A percentile compares a stretch with the other conserved stretches of the same genome.
Conservation (phyloP, 2,888 invertebrate genomes). For the Idaea dimidiata region DNA sequence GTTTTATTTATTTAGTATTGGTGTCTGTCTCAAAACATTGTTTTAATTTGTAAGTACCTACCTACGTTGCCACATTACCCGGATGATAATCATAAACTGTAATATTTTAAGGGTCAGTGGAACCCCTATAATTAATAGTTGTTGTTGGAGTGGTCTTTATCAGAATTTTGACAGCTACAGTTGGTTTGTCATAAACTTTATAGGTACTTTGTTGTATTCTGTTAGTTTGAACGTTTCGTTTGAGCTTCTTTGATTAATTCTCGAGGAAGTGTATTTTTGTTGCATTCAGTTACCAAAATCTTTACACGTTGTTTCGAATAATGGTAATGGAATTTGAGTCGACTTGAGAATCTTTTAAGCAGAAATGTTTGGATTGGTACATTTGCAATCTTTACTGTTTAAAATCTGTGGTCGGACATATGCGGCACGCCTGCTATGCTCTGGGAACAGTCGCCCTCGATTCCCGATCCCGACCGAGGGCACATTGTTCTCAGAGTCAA, state of each 20-base stretch:
- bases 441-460: slow-evolving; percentile 34
- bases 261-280: background rate
- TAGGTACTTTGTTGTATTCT: slow-evolving; percentile 5
- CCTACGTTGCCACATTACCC: slow-evolving; percentile 28
- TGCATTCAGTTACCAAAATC: background rate
- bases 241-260: background rate
- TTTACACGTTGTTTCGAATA: slow-evolving; percentile 12
- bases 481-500: slow-evolving; percentile 75
- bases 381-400: slow-evolving; percentile 51
- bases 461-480: slow-evolving; percentile 48
- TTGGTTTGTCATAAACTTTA: slow-evolving; percentile 23
- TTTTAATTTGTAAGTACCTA: slow-evolving; percentile 33
- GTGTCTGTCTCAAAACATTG: slow-evolving; percentile 54
- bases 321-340: slow-evolving; percentile 22
- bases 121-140: slow-evolving; percentile 30
- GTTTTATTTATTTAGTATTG: background rate
- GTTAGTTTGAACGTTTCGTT: slow-evolving; percentile 9
- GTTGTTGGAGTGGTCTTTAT: slow-evolving; percentile 35
- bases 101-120: slow-evolving; percentile 25
- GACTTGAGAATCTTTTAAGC: slow-evolving; percentile 12
- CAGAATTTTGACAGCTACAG: slow-evolving; percentile 23
- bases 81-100: slow-evolving; percentile 6
- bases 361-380: slow-evolving; percentile 30
- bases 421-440: slow-evolving; percentile 61
- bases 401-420: slow-evolving; percentile 56